Conservation (phyloP, 2,113 vertebrate species). For the Vicugna pacos region DNA sequence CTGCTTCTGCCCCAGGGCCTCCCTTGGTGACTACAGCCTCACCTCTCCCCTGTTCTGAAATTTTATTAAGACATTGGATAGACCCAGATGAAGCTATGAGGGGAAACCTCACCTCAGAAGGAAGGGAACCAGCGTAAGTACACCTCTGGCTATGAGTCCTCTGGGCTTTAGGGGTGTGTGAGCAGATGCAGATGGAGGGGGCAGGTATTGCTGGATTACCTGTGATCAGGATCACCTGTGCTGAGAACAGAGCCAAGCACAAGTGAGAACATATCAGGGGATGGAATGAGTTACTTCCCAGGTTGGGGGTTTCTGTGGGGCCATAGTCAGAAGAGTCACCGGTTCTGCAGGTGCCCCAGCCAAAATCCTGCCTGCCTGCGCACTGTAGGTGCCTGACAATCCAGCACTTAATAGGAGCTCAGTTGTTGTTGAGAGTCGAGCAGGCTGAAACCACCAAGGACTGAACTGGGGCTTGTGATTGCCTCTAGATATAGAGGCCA, state of each 20-base stretch:
- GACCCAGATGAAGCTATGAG: neutral
- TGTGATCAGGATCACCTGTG: neutral
- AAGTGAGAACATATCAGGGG: neutral
- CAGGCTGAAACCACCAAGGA: neutral
- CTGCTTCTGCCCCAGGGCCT: neutral
- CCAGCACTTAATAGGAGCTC: neutral
- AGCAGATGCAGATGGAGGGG: neutral
- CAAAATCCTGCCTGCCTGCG: neutral
- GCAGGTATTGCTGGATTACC: neutral
- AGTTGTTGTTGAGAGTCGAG: neutral
- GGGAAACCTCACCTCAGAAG: neutral
- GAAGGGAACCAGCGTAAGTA: neutral
- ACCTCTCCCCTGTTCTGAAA: neutral
- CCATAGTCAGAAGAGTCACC: neutral
- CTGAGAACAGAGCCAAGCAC: neutral
- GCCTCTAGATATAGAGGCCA: neutral
- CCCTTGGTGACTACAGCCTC: neutral
- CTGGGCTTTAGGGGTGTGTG: neutral
- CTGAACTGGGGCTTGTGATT: neutral
- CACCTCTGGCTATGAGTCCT: neutral
- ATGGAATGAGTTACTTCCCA: neutral
- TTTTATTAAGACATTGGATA: neutral
- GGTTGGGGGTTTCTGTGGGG: neutral
- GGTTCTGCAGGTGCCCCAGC: neutral
- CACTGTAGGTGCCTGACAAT: neutral